Base-by-base conservation (phyloP, 1,140 invertebrate genomes). In the Cotesia chilonis region DNA sequence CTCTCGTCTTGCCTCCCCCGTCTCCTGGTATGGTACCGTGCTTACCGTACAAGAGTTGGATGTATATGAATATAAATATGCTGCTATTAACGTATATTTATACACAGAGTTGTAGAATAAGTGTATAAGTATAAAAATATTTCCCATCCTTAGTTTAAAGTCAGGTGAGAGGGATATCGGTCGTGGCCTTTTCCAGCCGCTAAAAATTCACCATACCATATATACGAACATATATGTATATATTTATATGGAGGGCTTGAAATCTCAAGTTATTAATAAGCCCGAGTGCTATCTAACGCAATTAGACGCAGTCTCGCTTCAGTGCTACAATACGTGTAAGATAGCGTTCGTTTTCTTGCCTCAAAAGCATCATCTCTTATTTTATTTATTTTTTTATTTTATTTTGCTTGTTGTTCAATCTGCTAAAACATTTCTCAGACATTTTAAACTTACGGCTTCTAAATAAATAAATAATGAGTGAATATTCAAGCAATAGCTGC, bases 231-330 rank as follows among this genome's bases (percentile, higher is more conserved):
- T 47, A 47, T 47, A 6, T 10, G 10, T 7, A 47, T 47, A 6
- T 47, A 47, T 47, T 9, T 47, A 47, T 47, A 47, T 3, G 5
- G 41, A 47, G 5, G 10, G 64, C 51, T 55, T 59, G 64, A 74
- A 74, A 74, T 74, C 73, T 74, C 68, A 76, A 78, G 82, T 83
- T 84, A 87, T 87, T 87, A 87, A 87, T 87, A 86, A 85, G 81
- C 66, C 80, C 74, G 17, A 14, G 69, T 68, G 75, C 80, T 86
- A 85, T 85, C 84, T 85, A 86, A 87, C 79, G 84, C 85, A 86
- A 86, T 85, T 86, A 84, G 82, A 83, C 77, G 76, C 75, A 77
- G 74, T 73, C 76, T 74, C 68, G 67, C 55, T 68, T 74, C 70
- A 74, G 63, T 73, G 72, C 71, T 72, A 60, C 59, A 47, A 77